Evolutionary conservation across 2,797 vertebrate genomes (phyloP).

Genomic region (Astyanax mexicanus): DNA sequence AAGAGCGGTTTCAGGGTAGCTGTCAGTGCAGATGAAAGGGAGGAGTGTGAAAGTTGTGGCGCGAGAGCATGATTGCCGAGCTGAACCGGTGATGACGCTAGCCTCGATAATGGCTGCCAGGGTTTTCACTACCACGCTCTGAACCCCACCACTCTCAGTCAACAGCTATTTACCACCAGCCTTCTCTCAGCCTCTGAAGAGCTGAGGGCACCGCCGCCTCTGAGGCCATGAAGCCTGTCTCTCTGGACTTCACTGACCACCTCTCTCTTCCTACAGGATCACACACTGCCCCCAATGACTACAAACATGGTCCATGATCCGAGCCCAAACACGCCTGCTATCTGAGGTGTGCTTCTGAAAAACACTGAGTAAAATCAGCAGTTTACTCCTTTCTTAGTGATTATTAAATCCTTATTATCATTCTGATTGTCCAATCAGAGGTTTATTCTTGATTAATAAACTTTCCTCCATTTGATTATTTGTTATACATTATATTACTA

Average conservation of each 20-base stretch:
- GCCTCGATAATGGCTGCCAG: conserved; percentile 7
- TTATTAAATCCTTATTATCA: too few species aligned
- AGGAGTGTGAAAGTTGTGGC: conserved; percentile 17
- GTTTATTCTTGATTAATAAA: too few species aligned
- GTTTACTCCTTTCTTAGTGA: too few species aligned
- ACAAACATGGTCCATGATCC: too few species aligned
- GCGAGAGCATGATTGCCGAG: conserved; percentile 15
- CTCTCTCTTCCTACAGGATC: too few species aligned
- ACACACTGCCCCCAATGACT: too few species aligned
- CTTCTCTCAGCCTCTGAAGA: not conserved
- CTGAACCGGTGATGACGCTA: conserved; percentile 13
- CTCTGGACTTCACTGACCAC: not conserved
- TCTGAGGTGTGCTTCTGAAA: too few species aligned
- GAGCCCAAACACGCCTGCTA: too few species aligned
- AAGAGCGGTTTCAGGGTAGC: conserved; percentile 22
- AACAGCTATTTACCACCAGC: not conserved
- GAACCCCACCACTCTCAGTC: not conserved
- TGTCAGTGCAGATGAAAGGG: conserved; percentile 43
- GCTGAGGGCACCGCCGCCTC: not conserved
- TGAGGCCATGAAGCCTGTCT: not conserved
- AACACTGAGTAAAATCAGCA: too few species aligned
- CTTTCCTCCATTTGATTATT: too few species aligned
- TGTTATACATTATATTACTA: too few species aligned
- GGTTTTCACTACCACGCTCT: not conserved
- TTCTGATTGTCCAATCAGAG: too few species aligned